Base-by-base conservation (phyloP, 2,888 invertebrate species). In the Tupiocoris notatus region DNA sequence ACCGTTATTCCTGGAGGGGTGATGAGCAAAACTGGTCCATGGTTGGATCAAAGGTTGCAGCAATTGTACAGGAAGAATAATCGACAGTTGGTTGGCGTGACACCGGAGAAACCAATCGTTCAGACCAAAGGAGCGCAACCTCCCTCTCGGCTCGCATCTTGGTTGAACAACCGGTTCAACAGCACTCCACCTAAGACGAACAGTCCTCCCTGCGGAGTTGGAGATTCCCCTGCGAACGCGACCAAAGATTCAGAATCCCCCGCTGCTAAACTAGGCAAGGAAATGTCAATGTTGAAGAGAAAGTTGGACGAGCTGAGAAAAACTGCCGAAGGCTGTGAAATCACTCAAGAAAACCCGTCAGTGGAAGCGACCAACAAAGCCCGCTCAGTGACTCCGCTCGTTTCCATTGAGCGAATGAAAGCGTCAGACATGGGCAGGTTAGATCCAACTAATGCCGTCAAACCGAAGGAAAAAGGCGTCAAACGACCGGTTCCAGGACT, bases 381-480 rank as follows among this genome's bases (percentile, higher is more conserved):
- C 18, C 75, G 81, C 66, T 77, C 80, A 17, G 80, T 81, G 7
- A 80, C 80, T 12, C 81, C 81, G 0, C 80, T 80, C 64, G 81
- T 81, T 6, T 81, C 81, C 9, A 81, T 81, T 21, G 80, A 81
- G 67, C 56, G 81, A 20, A 80, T 81, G 78, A 74, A 79, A 23
- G 77, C 78, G 9, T 78, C 79, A 18, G 71, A 78, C 18, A 79
- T 78, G 63, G 75, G 78, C 22, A 77, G 78, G 56, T 66, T 78
- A 1, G 73, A 78, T 57, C 57, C 65, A 17, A 77, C 76, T 2
- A 78, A 75, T 3, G 56, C 62, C 9, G 78, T 67, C 1, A 78
- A 78, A 20, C 70, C 75, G 18, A 77, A 74, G 9, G 78, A 78
- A 9, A 77, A 75, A 56, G 59, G 58, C 16, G 66, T 62, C 21